Conservation (phyloP, 1,140 invertebrate species). For the Euglossa dilemma region DNA sequence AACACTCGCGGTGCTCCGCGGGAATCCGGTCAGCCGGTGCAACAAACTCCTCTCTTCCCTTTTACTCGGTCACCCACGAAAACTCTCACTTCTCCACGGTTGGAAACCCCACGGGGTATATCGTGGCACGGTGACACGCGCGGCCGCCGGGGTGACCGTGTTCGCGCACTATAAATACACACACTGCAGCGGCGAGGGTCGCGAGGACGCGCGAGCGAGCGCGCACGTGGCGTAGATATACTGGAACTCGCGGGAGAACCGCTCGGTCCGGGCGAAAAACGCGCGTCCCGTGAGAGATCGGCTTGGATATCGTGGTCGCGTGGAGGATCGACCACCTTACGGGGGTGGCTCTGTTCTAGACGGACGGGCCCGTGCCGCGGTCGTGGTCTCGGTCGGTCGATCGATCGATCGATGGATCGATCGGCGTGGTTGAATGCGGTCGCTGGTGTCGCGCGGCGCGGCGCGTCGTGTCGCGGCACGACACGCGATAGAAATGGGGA, state of each 20-base stretch:
- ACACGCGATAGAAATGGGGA: constrained; percentile 35
- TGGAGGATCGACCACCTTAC: too few relatives aligned
- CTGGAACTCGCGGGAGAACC: neutral
- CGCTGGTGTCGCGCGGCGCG: constrained; percentile 15
- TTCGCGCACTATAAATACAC: constrained; percentile 40
- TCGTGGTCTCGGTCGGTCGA: too few relatives aligned
- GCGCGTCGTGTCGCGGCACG: constrained; percentile 37
- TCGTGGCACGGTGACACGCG: neutral
- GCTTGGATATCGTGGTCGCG: too few relatives aligned
- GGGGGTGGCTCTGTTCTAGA: too few relatives aligned
- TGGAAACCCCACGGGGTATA: neutral
- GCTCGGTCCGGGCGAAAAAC: too few relatives aligned
- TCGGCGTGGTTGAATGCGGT: neutral
- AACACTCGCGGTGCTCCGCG: neutral
- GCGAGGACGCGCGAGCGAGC: neutral
- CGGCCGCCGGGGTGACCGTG: constrained; percentile 4
- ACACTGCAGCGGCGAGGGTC: neutral
- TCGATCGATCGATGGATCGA: neutral
- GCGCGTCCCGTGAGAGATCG: too few relatives aligned
- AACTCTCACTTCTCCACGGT: neutral
- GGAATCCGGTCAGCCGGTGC: constrained; percentile 5
- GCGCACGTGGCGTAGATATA: constrained; percentile 9
- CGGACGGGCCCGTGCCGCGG: too few relatives aligned
- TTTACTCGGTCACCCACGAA: constrained; percentile 21
- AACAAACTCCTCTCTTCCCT: constrained; percentile 22